Percentiles rank a stretch among this genome's conserved stretches.
Conservation (phyloP, 2,888 invertebrate species). For the Melitaea athalia region DNA sequence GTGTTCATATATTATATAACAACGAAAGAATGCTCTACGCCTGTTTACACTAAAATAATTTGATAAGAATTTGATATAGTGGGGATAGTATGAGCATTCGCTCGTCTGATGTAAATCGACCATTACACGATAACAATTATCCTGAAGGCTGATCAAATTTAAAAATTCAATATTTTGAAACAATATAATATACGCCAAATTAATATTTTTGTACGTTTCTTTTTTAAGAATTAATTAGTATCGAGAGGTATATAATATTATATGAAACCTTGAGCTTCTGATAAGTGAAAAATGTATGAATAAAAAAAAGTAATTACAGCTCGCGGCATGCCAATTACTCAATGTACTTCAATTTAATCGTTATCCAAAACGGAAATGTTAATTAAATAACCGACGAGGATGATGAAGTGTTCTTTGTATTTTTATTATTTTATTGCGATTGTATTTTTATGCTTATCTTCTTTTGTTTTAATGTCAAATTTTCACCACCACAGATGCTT, state of each 20-base stretch:
- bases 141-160: background rate
- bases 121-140: no score
- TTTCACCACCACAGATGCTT: no score
- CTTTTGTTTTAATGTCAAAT: no score
- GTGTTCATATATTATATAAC: no score
- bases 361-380: slow-evolving; percentile 11
- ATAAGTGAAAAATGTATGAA: slow-evolving; percentile 4
- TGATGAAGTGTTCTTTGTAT: background rate
- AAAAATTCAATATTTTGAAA: background rate
- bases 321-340: slow-evolving; percentile 5
- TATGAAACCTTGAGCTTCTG: background rate
- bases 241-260: background rate
- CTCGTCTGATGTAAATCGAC: no score
- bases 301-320: slow-evolving; percentile 4
- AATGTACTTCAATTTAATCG: slow-evolving; percentile 10
- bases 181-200: background rate
- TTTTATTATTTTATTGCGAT: background rate
- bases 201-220: background rate
- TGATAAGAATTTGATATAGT: no score
- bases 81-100: no score
- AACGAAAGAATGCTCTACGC: no score
- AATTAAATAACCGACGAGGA: slow-evolving; percentile 1
- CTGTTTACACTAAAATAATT: no score
- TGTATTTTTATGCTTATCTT: no score
- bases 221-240: slow-evolving; percentile 2